Percentiles rank a stretch among this genome's conserved stretches.
phyloP scores from a whole-genome alignment of 2,797 vertebrate genomes.

The Odontamblyopus lacepedii region DNA sequence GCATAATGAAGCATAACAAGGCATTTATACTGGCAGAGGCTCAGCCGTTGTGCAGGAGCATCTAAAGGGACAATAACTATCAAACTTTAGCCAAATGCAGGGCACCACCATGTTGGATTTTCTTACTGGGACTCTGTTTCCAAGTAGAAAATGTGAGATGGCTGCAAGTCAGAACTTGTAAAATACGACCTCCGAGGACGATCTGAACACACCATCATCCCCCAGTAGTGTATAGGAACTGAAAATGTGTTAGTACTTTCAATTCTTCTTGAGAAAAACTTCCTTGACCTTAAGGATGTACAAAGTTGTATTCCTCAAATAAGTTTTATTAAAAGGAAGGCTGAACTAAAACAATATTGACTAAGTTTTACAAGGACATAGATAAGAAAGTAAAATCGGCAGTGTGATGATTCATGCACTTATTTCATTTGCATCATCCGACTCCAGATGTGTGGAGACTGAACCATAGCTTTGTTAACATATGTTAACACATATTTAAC shows the following conservation, averaged over 20 bases:
- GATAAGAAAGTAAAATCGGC: constrained; percentile 5
- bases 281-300: background rate
- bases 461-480: background rate
- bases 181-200: too few species aligned
- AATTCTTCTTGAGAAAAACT: background rate
- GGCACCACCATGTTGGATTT: too few species aligned
- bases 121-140: too few species aligned
- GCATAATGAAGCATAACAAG: too few species aligned
- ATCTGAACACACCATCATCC: too few species aligned
- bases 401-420: constrained; percentile 29
- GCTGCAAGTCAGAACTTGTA: too few species aligned
- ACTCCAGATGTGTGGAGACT: background rate
- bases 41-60: too few species aligned
- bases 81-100: too few species aligned
- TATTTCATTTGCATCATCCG: constrained; percentile 11
- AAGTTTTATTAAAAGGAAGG: background rate
- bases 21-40: too few species aligned
- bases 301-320: background rate
- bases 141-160: too few species aligned
- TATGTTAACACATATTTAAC: background rate
- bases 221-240: background rate
- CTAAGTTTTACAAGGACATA: constrained; percentile 1
- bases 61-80: too few species aligned
- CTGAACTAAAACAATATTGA: background rate
- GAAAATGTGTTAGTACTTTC: background rate